Conservation (phyloP, 2,888 invertebrate species). For the Plagodis dolabraria region DNA sequence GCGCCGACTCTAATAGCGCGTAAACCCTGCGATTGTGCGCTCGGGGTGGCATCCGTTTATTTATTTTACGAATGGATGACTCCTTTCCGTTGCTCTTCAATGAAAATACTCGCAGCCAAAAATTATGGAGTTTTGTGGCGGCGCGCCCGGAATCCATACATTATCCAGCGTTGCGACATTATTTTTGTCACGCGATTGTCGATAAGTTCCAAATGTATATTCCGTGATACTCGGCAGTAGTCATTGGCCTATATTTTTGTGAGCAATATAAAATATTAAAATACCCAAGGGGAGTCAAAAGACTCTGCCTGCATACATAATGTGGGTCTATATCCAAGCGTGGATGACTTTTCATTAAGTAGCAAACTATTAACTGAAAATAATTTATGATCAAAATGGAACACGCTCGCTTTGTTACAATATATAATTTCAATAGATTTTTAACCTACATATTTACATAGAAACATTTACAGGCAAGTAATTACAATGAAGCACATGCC, state of each 20-base stretch:
- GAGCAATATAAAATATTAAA: slow-evolving; percentile 18
- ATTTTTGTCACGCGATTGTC: slow-evolving; percentile 31
- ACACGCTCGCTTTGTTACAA: too few relatives aligned
- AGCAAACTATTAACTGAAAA: too few relatives aligned
- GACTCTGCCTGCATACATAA: too few relatives aligned
- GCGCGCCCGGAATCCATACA: slow-evolving; percentile 13
- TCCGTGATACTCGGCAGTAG: slow-evolving; percentile 31
- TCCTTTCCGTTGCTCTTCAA: slow-evolving; percentile 41
- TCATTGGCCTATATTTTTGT: slow-evolving; percentile 29
- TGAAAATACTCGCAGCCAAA: slow-evolving; percentile 21
- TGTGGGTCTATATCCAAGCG: too few relatives aligned
- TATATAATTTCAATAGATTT: too few relatives aligned
- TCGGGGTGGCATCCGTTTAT: slow-evolving; percentile 53
- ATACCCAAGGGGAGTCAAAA: slow-evolving; percentile 3
- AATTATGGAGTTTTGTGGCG: slow-evolving; percentile 21
- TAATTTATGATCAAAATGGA: too few relatives aligned
- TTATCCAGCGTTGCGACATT: slow-evolving; percentile 12
- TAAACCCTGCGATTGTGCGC: slow-evolving; percentile 66
- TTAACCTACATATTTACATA: too few relatives aligned
- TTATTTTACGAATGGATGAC: slow-evolving; percentile 56
- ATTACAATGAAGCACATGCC: too few relatives aligned
- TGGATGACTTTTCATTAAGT: too few relatives aligned
- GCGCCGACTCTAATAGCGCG: slow-evolving; percentile 66
- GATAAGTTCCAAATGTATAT: slow-evolving; percentile 23
- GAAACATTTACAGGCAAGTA: too few relatives aligned